Conservation (phyloP, 2,797 vertebrate genomes). For the Pseudochirops corinnae region DNA sequence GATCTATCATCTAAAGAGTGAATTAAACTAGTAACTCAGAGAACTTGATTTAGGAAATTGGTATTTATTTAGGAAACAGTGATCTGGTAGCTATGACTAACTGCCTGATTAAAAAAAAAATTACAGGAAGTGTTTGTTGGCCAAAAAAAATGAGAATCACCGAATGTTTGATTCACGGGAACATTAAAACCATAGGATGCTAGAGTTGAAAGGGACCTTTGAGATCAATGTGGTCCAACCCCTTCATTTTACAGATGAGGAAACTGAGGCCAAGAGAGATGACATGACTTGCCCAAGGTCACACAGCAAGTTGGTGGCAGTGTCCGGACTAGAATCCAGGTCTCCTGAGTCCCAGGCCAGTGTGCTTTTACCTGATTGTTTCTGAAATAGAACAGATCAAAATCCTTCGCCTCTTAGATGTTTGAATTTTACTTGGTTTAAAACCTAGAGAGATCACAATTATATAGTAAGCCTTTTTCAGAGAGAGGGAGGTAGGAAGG, state of each 20-base stretch:
- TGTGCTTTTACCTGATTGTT: not conserved
- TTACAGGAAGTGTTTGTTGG: not conserved
- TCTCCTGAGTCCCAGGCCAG: not conserved
- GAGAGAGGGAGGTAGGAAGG: not conserved
- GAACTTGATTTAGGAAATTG: not conserved
- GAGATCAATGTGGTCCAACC: not conserved
- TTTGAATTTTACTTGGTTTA: not conserved
- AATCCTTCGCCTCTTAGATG: not conserved
- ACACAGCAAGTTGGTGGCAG: not conserved
- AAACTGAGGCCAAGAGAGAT: not conserved
- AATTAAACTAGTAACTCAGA: not conserved
- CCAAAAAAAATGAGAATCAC: not conserved
- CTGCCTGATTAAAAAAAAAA: not conserved
- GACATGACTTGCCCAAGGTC: not conserved
- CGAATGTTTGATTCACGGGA: not conserved
- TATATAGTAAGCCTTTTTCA: not conserved
- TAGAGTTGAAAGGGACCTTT: not conserved
- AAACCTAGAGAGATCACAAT: not conserved
- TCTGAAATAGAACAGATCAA: not conserved
- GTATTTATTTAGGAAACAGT: not conserved
- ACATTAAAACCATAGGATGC: not conserved
- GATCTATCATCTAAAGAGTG: not conserved
- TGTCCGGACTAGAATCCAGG: not conserved
- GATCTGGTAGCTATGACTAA: not conserved
- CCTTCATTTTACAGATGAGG: not conserved